phyloP scores from a whole-genome alignment of 2,113 vertebrate genomes.

The Centropristis striata region DNA sequence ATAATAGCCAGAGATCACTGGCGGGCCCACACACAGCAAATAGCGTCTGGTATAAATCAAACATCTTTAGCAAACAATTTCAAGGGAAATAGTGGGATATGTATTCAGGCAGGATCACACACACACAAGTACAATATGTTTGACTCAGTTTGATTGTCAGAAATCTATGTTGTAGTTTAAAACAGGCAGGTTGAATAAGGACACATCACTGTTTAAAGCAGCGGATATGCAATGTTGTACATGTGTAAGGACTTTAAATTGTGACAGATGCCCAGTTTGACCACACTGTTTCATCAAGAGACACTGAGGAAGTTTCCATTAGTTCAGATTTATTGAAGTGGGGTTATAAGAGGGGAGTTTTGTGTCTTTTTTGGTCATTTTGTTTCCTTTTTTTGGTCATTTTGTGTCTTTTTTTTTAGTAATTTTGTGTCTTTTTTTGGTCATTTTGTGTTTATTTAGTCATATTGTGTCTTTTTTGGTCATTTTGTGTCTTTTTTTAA shows the following conservation, averaged over 20 bases:
- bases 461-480: too few relatives aligned
- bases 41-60: not conserved
- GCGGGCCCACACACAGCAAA: not conserved
- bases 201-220: not conserved
- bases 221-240: not conserved
- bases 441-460: too few relatives aligned
- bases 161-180: not conserved
- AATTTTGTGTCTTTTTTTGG: too few relatives aligned
- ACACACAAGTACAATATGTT: not conserved
- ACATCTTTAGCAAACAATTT: not conserved
- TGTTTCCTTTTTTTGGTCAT: too few relatives aligned
- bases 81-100: not conserved
- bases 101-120: not conserved
- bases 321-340: too few relatives aligned
- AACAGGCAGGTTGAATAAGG: not conserved
- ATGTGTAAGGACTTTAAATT: not conserved
- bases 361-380: too few relatives aligned
- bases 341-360: too few relatives aligned
- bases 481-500: too few relatives aligned
- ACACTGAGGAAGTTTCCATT: constrained; percentile 16
- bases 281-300: constrained; percentile 8
- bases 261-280: not conserved
- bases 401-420: too few relatives aligned
- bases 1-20: not conserved
- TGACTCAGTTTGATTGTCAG: not conserved